Conservation (phyloP, 2,797 vertebrate species). For the Bucorvus abyssinicus region DNA sequence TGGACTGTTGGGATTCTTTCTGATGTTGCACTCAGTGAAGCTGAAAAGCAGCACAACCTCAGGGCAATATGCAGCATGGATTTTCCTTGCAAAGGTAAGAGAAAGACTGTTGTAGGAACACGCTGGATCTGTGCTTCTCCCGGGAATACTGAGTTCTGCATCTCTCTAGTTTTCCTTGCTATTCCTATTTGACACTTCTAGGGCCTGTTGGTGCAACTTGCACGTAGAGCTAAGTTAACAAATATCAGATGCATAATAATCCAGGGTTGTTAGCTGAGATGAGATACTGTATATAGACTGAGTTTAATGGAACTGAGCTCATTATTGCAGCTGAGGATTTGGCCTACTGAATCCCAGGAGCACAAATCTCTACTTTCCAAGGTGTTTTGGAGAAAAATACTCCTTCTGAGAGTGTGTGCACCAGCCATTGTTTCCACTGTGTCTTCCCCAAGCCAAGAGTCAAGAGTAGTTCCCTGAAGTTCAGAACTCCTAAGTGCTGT, state of each 20-base stretch:
- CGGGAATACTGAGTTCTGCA: background rate
- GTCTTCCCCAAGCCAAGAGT: background rate
- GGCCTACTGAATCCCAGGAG: background rate
- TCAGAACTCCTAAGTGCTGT: background rate
- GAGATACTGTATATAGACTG: background rate
- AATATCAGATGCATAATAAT: background rate
- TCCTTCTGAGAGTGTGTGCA: background rate
- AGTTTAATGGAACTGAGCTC: background rate
- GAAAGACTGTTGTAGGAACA: background rate
- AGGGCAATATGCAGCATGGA: constrained; percentile 84
- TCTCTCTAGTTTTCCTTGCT: background rate
- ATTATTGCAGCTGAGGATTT: background rate
- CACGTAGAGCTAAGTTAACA: fast-evolving
- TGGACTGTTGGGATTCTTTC: constrained; percentile 88
- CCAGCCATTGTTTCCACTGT: background rate
- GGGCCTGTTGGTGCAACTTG: background rate
- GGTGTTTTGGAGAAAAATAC: background rate
- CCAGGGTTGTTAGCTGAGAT: background rate
- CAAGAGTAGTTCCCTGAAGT: background rate
- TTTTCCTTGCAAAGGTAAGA: constrained; percentile 90
- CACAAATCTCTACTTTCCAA: background rate
- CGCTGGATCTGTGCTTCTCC: background rate
- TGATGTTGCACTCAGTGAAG: constrained; percentile 85
- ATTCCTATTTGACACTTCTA: background rate
- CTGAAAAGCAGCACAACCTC: constrained; percentile 81